phyloP scores from a whole-genome alignment of 2,113 vertebrate species.

The Mesembrinibis cayennensis region DNA sequence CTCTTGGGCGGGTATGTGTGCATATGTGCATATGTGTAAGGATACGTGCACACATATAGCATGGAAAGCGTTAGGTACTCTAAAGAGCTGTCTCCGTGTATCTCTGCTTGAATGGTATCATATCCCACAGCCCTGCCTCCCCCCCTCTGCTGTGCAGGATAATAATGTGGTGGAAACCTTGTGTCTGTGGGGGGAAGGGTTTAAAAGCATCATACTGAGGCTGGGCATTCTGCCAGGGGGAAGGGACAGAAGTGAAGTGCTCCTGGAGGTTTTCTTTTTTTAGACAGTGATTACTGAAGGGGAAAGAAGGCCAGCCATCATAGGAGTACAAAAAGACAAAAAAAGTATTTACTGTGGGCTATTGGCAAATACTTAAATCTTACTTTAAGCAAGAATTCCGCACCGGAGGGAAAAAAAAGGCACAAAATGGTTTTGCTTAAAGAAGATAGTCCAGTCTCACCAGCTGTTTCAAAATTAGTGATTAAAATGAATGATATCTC shows the following conservation, averaged over 20 bases:
- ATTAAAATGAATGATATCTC: conserved; percentile 12
- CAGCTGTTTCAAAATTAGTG: conserved; percentile 32
- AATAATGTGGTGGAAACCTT: conserved; percentile 34
- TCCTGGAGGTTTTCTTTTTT: conserved; percentile 68
- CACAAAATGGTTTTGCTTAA: not conserved
- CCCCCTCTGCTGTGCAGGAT: not conserved
- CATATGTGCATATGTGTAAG: fast-evolving
- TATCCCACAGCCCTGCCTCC: not conserved
- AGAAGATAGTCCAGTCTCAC: not conserved
- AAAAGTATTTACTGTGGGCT: conserved; percentile 51
- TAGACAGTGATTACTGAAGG: conserved; percentile 57
- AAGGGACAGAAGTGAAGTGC: conserved; percentile 66
- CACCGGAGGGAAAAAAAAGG: not conserved
- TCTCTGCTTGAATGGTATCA: not conserved
- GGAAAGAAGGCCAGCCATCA: conserved; percentile 55
- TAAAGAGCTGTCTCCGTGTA: not conserved
- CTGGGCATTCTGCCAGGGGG: conserved; percentile 62
- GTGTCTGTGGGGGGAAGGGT: conserved; percentile 34
- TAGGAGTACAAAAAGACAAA: conserved; percentile 28
- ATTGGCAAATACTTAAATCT: conserved; percentile 52
- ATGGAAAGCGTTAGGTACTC: not conserved
- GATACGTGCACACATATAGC: fast-evolving
- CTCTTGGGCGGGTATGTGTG: not conserved
- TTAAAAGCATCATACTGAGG: conserved; percentile 67
- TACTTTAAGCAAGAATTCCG: conserved; percentile 44